Percentiles rank a stretch among this genome's conserved stretches.
phyloP scores from a whole-genome alignment of 2,113 vertebrate genomes.

The Eptatretus burgeri region DNA sequence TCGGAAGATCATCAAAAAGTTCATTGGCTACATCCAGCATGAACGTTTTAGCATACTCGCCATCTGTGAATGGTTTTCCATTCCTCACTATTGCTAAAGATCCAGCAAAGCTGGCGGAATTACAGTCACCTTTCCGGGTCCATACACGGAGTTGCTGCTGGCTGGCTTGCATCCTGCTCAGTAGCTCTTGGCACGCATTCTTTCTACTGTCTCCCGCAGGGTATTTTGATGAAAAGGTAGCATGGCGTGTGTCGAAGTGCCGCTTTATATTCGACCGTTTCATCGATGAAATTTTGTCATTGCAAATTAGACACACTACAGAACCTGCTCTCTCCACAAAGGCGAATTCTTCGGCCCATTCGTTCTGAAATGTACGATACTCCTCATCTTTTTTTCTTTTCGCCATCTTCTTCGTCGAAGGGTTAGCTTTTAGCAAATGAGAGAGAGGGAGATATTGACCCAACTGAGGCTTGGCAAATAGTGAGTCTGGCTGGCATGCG shows the following conservation, averaged over 20 bases:
- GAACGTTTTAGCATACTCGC: constrained; percentile 10
- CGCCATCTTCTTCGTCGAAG: no score
- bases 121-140: constrained; percentile 10
- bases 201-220: constrained; percentile 12
- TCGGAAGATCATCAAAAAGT: neutral
- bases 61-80: constrained; percentile 13
- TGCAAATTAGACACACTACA: no score
- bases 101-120: constrained; percentile 12
- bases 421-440: no score
- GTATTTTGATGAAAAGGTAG: constrained; percentile 10
- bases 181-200: constrained; percentile 13
- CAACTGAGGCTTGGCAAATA: no score
- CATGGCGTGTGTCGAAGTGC: constrained; percentile 13
- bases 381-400: no score
- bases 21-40: no score
- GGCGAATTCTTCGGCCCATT: no score
- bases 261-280: constrained; percentile 11
- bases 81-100: constrained; percentile 12
- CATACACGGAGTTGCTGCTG: constrained; percentile 12
- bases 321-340: no score
- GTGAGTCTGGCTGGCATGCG: no score
- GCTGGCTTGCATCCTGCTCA: constrained; percentile 10
- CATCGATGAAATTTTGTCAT: no score
- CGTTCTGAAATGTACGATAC: no score
- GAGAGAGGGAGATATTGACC: no score